phyloP scores from a whole-genome alignment of 1,140 invertebrate species.

The Parasteatoda tepidariorum region DNA sequence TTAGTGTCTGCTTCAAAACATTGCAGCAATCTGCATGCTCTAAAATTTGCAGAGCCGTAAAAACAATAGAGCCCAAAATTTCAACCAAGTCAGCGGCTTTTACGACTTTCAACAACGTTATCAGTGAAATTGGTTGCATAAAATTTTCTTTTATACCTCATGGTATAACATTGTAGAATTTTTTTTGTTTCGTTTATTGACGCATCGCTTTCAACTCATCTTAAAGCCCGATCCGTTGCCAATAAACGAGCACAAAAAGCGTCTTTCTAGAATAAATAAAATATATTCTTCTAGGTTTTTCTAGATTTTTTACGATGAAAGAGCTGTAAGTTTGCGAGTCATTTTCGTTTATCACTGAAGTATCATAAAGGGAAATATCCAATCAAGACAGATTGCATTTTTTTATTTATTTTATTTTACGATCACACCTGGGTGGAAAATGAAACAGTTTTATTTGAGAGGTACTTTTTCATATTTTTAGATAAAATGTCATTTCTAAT shows the following conservation, averaged over 20 bases:
- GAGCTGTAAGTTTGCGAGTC: constrained; percentile 41
- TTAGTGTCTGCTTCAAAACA: constrained; percentile 10
- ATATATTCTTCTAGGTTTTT: constrained; percentile 16
- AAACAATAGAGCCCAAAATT: constrained; percentile 44
- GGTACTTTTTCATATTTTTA: too few species aligned
- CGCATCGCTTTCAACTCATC: constrained; percentile 30
- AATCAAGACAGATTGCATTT: constrained; percentile 54
- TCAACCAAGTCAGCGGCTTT: constrained; percentile 30
- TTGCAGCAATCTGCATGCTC: constrained; percentile 25
- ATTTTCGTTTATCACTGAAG: constrained; percentile 54
- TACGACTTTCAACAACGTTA: constrained; percentile 54
- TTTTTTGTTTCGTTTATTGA: constrained; percentile 25
- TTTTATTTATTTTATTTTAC: constrained; percentile 6
- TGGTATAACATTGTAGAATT: background rate
- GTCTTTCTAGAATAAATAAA: constrained; percentile 47
- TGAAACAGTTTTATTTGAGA: too few species aligned
- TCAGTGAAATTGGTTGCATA: constrained; percentile 53
- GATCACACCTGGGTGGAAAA: constrained; percentile 38
- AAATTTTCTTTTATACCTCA: constrained; percentile 25
- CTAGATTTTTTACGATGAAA: constrained; percentile 20
- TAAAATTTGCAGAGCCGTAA: constrained; percentile 30
- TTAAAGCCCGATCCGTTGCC: constrained; percentile 9
- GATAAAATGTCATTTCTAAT: too few species aligned
- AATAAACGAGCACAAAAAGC: constrained; percentile 15
- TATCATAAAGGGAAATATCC: constrained; percentile 55